Evolutionary conservation across 2,797 vertebrate species (phyloP), one percentile per base, ranked within the genome.

Genomic region (Glyptemys insculpta): DNA sequence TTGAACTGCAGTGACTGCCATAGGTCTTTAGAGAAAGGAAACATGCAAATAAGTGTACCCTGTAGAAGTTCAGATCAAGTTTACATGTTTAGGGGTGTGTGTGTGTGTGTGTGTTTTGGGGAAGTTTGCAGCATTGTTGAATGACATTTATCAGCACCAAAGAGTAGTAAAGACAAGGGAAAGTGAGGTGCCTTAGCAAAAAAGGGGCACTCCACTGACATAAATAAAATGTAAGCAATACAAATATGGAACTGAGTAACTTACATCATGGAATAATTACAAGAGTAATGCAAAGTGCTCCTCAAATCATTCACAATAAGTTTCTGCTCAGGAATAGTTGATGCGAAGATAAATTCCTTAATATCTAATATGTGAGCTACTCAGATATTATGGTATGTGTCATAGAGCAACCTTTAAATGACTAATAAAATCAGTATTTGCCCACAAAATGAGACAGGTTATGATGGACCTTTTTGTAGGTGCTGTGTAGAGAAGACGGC

Each of bases 11-110:
- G 23, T 59, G 85, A 9, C 47, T 89, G 16, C 19, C 47, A 21
- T 49, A 15, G 86, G 53, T 93, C n/a, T 93, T 87, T 89, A 94
- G 81, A 78, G 3, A 29, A 57, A 68, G 21, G 27, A 41, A 21
- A 82, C 72, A 91, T 47, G 6, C 0, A 87, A 83, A 85, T 74
- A 74, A 25, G 6, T 44, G 41, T 44, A 25, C 37, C 37, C 9
- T 74, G 37, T 6, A 25, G n/a, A 74, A 74, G n/a, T 23, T 23
- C n/a, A 41, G 19, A 21, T 37, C 9, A 47, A 6, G 4, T 86
- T 6, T 52, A 27, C 80, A 89, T 96, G 31, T 29, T 50, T 25
- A 62, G 41, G 29, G 18, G 52, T 21, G 52, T 19, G 52, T 53
- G 52, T 18, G 16, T 53, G 52, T 53, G 34, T 44, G 31, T 57